Evolutionary conservation across 2,797 vertebrate species (phyloP), one percentile per base, ranked within the genome.

Genomic region (Helostoma temminkii): DNA sequence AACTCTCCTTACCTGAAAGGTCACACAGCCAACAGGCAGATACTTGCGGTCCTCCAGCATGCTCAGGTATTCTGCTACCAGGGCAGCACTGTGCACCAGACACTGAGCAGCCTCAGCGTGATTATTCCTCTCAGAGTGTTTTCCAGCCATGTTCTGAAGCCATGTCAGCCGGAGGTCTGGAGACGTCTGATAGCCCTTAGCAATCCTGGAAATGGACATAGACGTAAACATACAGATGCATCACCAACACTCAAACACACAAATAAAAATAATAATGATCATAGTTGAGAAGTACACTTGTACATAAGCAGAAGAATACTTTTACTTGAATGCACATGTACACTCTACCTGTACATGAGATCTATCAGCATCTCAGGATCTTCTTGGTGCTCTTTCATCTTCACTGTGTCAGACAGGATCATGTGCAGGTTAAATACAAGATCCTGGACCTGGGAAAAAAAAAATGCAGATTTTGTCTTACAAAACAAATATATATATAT

Each of bases 101-200:
- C 98, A 99, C 91, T 99, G 98, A 1, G 98, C 98, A 0, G 98
- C 97, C 82, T 99, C 98, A 0, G 98, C 98, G 0, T 99, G 98
- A 73, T 99, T 99, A 90, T 95, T 98, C 71, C 97, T 96, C 85
- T 99, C 98, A 0, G 97, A 96, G 83, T 99, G 98, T 65, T 99
- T 99, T 32, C 98, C 98, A 1, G 98, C 98, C 98, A 99, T 99
- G 93, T 99, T 99, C 91, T 99, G 98, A 62, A 99, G 90, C 98
- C 98, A 99, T 0, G 98, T 99, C 75, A 99, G 83, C 1, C 98
- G 92, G 74, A 99, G 90, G 83, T 99, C 98, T 0, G 98, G 98
- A 10, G 98, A 99, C 0, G 97, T 98, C 94, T 99, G 98, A 88
- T 99, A 99, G 54, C 98, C 98, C 77, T 99, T 99, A 6, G 98